phyloP scores from a whole-genome alignment of 2,888 invertebrate species.

The Synanthedon myopaeformis region DNA sequence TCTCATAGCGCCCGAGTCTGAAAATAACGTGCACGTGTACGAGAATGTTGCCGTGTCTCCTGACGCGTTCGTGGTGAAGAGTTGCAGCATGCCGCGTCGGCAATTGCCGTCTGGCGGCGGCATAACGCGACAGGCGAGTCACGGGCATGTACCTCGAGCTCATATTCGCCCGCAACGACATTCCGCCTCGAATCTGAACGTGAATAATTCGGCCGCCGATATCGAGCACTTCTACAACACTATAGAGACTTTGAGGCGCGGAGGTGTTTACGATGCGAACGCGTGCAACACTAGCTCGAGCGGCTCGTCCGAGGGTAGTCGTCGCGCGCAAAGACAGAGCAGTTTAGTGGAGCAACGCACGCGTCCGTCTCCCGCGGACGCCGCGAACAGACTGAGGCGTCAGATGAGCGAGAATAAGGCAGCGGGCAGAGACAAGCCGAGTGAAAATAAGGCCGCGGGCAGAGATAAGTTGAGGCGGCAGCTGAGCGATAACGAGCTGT shows the following conservation, averaged over 20 bases:
- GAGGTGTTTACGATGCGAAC: conserved; percentile 19
- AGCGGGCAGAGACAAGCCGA: conserved; percentile 23
- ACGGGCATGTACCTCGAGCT: conserved; percentile 48
- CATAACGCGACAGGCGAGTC: conserved; percentile 51
- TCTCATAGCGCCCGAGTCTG: conserved; percentile 47
- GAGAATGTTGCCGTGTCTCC: conserved; percentile 42
- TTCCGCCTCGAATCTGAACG: conserved; percentile 40
- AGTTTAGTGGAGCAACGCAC: conserved; percentile 41
- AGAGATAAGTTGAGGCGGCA: conserved; percentile 54
- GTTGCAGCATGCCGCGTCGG: conserved; percentile 62
- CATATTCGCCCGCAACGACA: conserved; percentile 44
- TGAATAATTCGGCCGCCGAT: conserved; percentile 37
- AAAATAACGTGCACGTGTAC: conserved; percentile 48
- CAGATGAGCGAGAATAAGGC: conserved; percentile 42
- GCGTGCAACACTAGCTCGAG: conserved; percentile 36
- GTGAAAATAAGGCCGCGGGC: conserved; percentile 53
- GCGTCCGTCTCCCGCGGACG: conserved; percentile 27
- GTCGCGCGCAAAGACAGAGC: conserved; percentile 37
- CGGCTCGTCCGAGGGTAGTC: conserved; percentile 46
- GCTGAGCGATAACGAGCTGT: conserved; percentile 54
- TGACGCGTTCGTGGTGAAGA: conserved; percentile 49
- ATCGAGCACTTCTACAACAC: conserved; percentile 53
- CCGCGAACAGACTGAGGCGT: conserved; percentile 28
- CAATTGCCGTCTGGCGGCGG: conserved; percentile 27
- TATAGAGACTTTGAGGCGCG: conserved; percentile 43